Percentiles rank a stretch among this genome's conserved stretches.
phyloP scores from a whole-genome alignment of 2,797 vertebrate species.

The Acipenser ruthenus region DNA sequence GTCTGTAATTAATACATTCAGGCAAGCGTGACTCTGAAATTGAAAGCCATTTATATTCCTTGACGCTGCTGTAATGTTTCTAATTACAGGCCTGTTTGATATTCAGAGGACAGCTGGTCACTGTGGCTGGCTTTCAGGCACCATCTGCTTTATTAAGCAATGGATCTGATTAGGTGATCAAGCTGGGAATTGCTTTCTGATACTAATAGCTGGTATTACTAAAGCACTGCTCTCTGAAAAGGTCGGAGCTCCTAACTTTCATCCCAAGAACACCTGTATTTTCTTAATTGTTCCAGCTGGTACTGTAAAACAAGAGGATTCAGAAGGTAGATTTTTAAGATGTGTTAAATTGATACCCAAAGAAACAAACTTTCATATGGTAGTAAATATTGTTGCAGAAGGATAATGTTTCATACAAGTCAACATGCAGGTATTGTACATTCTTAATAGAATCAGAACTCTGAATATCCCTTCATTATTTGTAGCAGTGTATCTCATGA shows the following conservation, averaged over 20 bases:
- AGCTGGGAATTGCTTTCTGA: background rate
- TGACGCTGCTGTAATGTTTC: background rate
- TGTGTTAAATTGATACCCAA: too few species aligned
- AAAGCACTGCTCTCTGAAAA: background rate
- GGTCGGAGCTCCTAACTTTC: background rate
- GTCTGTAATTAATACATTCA: background rate
- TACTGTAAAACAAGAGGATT: too few species aligned
- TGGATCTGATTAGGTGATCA: background rate
- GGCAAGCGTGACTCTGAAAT: background rate
- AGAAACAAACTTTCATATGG: too few species aligned
- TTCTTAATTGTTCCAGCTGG: too few species aligned
- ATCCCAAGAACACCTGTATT: too few species aligned
- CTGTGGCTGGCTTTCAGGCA: background rate
- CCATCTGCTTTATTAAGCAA: background rate
- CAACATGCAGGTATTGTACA: too few species aligned
- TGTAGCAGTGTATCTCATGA: too few species aligned
- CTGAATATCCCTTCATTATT: too few species aligned
- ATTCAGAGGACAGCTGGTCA: background rate
- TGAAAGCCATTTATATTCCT: background rate
- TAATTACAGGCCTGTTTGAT: background rate
- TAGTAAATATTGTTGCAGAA: too few species aligned
- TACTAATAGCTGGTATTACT: background rate
- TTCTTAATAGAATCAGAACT: too few species aligned
- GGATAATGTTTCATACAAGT: too few species aligned
- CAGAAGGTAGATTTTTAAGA: too few species aligned